These are phyloP conservation scores for Drosophila truncata DNA, from an alignment of 1,140 invertebrate species.

Conservation along the genomic window DNA sequence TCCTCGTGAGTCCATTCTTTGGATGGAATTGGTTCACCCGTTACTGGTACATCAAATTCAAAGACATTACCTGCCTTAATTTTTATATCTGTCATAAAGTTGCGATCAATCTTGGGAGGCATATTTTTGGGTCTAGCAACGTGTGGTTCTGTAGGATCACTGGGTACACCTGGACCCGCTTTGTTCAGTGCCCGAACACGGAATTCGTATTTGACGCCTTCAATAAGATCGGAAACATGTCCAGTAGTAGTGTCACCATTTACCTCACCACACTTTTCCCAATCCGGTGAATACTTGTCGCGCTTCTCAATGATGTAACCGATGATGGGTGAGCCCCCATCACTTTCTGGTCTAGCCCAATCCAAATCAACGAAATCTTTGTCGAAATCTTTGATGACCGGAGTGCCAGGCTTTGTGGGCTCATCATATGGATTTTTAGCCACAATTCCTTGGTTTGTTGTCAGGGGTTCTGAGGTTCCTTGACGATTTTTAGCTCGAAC, in stretches of 20 bases:
- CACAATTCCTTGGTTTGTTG: slow-evolving; percentile 94
- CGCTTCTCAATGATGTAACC: slow-evolving; percentile 98
- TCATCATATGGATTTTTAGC: slow-evolving; percentile 99
- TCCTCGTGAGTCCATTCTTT: slow-evolving; percentile 97
- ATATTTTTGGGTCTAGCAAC: slow-evolving; percentile 96
- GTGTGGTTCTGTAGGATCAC: slow-evolving; percentile 94
- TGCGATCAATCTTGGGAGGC: slow-evolving; percentile 96
- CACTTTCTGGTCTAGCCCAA: slow-evolving; percentile 94
- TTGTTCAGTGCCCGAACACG: slow-evolving; percentile 97
- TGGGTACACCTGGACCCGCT: slow-evolving; percentile 96
- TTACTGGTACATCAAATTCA: slow-evolving; percentile 97
- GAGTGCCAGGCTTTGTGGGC: slow-evolving; percentile 94
- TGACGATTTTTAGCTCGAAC: slow-evolving; percentile 98
- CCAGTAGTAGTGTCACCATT: slow-evolving; percentile 93
- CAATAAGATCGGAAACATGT: slow-evolving; percentile 94
- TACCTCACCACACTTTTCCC: slow-evolving; percentile 95
- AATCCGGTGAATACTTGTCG: slow-evolving; percentile 94
- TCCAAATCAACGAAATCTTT: slow-evolving; percentile 97
- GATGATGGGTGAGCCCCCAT: slow-evolving; percentile 96
- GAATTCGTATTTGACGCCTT: slow-evolving; percentile 97
- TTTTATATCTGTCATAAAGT: slow-evolving; percentile 96
- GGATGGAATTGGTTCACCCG: slow-evolving; percentile 96
- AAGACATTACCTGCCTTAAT: slow-evolving; percentile 96
- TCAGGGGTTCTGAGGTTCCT: slow-evolving; percentile 97
- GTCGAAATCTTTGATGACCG: slow-evolving; percentile 96